Evolutionary conservation across 2,113 vertebrate genomes (phyloP).

Genomic region (Protomyctophum bolini): DNA sequence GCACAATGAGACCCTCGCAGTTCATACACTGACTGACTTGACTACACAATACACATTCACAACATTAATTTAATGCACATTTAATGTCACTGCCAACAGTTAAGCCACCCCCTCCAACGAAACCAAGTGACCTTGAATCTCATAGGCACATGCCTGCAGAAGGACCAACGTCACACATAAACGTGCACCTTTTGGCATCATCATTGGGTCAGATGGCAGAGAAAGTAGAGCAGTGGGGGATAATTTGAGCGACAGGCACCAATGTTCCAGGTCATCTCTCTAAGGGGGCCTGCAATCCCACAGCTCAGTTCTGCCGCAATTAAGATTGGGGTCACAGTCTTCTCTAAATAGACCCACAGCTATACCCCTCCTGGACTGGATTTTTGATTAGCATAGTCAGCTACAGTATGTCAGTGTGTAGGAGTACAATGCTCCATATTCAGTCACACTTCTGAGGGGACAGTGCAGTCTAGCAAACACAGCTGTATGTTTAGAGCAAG

Average conservation of each 20-base stretch:
- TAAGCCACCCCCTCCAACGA: not conserved
- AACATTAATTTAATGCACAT: not conserved
- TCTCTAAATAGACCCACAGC: conserved; percentile 61
- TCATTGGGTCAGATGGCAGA: conserved; percentile 50
- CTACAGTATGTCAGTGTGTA: conserved; percentile 32
- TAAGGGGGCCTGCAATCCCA: conserved; percentile 54
- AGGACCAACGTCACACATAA: conserved; percentile 13
- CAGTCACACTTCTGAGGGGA: not conserved
- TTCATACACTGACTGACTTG: no score
- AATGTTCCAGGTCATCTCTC: conserved; percentile 70
- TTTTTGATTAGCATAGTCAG: conserved; percentile 48
- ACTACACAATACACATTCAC: not conserved
- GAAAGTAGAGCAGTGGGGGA: conserved; percentile 66
- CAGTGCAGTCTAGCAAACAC: not conserved
- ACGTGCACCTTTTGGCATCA: not conserved
- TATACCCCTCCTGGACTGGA: conserved; percentile 46
- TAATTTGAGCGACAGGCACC: conserved; percentile 57
- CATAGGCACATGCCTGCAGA: not conserved
- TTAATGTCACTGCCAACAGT: no score
- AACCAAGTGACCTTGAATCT: conserved; percentile 2
- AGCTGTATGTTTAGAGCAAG: not conserved
- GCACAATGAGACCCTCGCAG: no score
- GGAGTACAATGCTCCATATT: not conserved
- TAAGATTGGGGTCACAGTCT: conserved; percentile 64
- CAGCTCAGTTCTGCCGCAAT: conserved; percentile 54